Base-by-base conservation (phyloP, 1,140 invertebrate genomes). In the Chrysomallon squamiferum region DNA sequence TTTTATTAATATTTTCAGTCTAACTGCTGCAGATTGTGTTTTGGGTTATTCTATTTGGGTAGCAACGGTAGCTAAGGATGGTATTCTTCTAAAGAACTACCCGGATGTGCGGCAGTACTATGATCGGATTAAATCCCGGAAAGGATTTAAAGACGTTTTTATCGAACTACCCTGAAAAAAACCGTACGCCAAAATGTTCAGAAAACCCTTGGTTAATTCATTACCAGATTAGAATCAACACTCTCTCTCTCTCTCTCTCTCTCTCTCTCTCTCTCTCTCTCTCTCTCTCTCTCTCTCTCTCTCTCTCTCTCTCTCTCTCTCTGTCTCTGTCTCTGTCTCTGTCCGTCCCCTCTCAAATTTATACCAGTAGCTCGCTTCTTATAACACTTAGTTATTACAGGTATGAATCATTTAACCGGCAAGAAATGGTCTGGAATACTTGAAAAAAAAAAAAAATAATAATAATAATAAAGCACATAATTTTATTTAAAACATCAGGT, bases 1-100 rank as follows among this genome's bases (percentile, higher is more conserved):
- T n/a, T n/a, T 38, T 38, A 38, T 7, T 15, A 7, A 5, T 57
- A 43, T 15, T 74, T 74, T 45, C 35, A 78, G 76, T 52, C 71
- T 78, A 29, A 74, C 74, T 41, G 74, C 70, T 20, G 76, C 69
- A 30, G 76, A 78, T 50, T 78, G 76, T 66, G 72, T 78, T 3
- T 32, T 78, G 15, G 76, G 74, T 4, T 78, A 74, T 33, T 69
- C 71, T 29, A 38, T 76, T 9, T 78, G 72, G 69, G 75, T 71
- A 69, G 69, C 73, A 29, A 56, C 27, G 15, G 60, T 47, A 9
- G 70, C 74, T 61, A 65, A 63, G 45, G 61, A 71, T 6, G 76
- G 72, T 6, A 41, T 56, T 5, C 52, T 78, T 5, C 41, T 76
- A 7, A 35, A 71, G 6, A 27, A 71, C 22, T 68, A 65, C 38